These are phyloP conservation scores for Lichenostomus cassidix DNA, from an alignment of 2,113 vertebrate species.

Conservation along the genomic window DNA sequence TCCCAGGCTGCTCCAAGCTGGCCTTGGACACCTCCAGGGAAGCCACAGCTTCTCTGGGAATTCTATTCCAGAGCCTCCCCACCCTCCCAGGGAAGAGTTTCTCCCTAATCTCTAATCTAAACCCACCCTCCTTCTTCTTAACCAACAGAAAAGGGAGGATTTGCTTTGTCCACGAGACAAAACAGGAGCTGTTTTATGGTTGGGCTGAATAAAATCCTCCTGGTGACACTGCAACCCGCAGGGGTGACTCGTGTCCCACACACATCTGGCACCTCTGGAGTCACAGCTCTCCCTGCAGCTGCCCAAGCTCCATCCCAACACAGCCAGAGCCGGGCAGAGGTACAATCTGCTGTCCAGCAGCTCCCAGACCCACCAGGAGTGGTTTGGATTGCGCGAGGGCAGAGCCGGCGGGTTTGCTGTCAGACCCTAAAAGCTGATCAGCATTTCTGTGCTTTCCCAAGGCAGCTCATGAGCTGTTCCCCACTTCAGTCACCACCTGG, in stretches of 20 bases:
- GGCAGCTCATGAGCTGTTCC: background rate
- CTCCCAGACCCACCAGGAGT: background rate
- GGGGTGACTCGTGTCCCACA: accelerated
- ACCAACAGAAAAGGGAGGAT: background rate
- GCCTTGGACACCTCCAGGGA: background rate
- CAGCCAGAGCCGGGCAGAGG: background rate
- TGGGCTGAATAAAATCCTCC: background rate
- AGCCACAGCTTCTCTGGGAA: background rate
- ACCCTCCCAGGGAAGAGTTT: background rate
- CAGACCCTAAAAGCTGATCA: background rate
- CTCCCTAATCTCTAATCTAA: background rate
- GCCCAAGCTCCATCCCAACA: background rate
- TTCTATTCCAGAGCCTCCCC: background rate
- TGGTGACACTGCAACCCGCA: background rate
- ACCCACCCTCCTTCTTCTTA: background rate
- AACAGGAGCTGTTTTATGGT: too few relatives aligned
- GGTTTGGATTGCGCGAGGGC: accelerated
- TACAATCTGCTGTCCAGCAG: accelerated
- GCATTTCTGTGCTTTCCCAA: background rate
- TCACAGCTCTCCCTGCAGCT: background rate
- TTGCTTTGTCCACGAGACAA: background rate
- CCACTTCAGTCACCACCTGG: background rate
- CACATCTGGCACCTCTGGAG: background rate
- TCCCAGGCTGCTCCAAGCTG: background rate
- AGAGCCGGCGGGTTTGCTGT: background rate